Conservation (phyloP, 2,797 vertebrate genomes). For the Artibeus jamaicensis region DNA sequence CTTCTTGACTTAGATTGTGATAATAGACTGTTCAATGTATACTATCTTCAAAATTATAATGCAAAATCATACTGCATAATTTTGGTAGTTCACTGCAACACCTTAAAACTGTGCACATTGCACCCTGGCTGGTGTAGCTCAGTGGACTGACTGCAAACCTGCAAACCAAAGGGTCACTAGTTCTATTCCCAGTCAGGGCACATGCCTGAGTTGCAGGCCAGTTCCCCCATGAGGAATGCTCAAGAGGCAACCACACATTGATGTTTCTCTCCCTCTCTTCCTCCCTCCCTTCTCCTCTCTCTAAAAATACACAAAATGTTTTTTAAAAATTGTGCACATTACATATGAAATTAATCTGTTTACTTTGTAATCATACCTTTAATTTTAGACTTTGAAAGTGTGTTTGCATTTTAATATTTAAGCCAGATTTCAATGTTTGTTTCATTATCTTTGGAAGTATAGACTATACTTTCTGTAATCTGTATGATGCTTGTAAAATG, state of each 20-base stretch:
- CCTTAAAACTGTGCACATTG: neutral
- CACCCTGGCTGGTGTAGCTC: too few relatives aligned
- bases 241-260: too few relatives aligned
- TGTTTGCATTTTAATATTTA: neutral
- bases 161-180: too few relatives aligned
- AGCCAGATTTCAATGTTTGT: neutral
- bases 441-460: neutral
- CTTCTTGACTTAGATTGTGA: neutral
- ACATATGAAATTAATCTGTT: neutral
- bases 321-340: neutral
- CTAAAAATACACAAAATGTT: too few relatives aligned
- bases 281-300: too few relatives aligned
- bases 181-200: too few relatives aligned
- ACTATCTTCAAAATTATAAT: neutral
- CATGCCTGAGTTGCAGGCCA: too few relatives aligned
- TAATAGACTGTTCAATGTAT: neutral
- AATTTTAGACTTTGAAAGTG: neutral
- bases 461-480: neutral
- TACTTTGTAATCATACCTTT: neutral
- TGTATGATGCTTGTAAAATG: neutral
- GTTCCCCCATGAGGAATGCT: too few relatives aligned
- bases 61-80: neutral
- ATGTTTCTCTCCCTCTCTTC: too few relatives aligned
- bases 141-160: too few relatives aligned
- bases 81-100: neutral